Conservation (phyloP, 2,888 invertebrate genomes). For the Lamproptera curius region DNA sequence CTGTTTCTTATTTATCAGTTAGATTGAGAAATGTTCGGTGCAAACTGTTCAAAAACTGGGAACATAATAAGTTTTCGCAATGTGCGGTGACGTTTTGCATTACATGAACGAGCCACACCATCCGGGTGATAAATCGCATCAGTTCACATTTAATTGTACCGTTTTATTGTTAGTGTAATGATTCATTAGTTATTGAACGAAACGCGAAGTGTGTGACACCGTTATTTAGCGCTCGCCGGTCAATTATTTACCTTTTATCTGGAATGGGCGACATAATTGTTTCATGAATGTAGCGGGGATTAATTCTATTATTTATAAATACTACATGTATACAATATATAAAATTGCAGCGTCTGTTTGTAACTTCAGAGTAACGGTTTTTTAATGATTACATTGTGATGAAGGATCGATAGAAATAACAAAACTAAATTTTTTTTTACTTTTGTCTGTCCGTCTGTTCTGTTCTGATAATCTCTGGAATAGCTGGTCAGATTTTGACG, state of each 20-base stretch:
- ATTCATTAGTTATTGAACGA: neutral
- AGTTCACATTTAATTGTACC: neutral
- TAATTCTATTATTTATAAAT: too few relatives aligned
- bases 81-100: constrained; percentile 5
- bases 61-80: constrained; percentile 11
- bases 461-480: too few relatives aligned
- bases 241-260: neutral
- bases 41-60: constrained; percentile 18
- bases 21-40: constrained; percentile 8
- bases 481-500: too few relatives aligned
- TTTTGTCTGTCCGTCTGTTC: too few relatives aligned
- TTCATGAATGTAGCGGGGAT: too few relatives aligned
- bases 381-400: too few relatives aligned
- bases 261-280: too few relatives aligned
- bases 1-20: constrained; percentile 13
- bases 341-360: too few relatives aligned
- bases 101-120: constrained; percentile 6
- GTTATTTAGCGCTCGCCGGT: neutral
- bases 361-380: too few relatives aligned
- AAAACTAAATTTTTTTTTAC: too few relatives aligned
- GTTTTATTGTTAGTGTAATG: neutral
- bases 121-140: neutral
- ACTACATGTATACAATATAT: too few relatives aligned
- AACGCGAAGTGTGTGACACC: neutral
- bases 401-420: too few relatives aligned